Conservation (phyloP, 2,113 vertebrate genomes). For the Lepus americanus region DNA sequence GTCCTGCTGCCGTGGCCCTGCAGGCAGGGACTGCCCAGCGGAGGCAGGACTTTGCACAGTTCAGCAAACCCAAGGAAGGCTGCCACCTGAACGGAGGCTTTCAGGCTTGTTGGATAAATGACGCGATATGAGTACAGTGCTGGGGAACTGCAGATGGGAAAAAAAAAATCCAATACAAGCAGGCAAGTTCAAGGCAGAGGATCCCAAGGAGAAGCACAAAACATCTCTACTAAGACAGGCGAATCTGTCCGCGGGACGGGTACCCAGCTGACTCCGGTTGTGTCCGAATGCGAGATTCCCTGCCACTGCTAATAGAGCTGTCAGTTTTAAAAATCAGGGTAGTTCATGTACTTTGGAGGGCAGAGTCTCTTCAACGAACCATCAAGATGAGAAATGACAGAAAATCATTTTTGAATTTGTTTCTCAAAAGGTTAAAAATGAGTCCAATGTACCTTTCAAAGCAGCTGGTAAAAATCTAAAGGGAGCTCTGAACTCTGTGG, state of each 20-base stretch:
- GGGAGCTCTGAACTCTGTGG: not conserved
- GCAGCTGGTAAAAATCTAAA: not conserved
- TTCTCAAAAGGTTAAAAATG: conserved; percentile 16
- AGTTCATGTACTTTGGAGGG: not conserved
- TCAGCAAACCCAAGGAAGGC: not conserved
- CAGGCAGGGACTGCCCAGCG: not conserved
- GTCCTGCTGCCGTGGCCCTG: not conserved
- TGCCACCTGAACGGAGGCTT: not conserved
- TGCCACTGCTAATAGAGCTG: not conserved
- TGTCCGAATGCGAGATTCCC: not conserved
- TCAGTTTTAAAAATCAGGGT: not conserved
- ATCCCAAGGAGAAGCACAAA: not conserved
- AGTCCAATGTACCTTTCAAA: conserved; percentile 22
- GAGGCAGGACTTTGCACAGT: not conserved
- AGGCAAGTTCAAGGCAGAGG: not conserved
- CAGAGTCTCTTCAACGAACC: not conserved
- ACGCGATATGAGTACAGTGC: too few relatives aligned
- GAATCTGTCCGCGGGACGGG: not conserved
- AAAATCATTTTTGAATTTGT: conserved; percentile 19
- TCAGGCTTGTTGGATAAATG: too few relatives aligned
- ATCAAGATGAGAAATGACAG: not conserved
- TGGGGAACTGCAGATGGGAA: not conserved
- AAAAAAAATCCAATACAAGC: not conserved
- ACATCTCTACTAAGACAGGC: not conserved
- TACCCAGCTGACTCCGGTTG: not conserved